Conservation (phyloP, 2,113 vertebrate genomes). For the Glaucidium brasilianum region DNA sequence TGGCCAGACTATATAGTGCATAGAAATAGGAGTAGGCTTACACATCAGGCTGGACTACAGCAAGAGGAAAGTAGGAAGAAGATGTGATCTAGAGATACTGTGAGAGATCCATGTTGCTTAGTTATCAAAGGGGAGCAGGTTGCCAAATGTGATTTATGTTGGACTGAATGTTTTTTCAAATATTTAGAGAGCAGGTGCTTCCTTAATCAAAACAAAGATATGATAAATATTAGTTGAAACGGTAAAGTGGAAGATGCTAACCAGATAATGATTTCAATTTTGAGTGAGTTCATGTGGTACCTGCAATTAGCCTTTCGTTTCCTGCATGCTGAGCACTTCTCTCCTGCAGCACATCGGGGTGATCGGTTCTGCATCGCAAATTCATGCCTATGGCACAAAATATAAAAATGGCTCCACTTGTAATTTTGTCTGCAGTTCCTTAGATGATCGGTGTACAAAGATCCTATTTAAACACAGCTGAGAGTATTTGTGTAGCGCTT, state of each 20-base stretch:
- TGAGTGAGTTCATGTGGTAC: not conserved
- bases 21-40: not conserved
- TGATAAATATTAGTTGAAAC: not conserved
- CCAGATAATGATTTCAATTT: not conserved
- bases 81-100: not conserved
- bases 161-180: not conserved
- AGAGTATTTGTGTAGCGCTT: not conserved
- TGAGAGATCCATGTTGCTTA: not conserved
- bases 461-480: not conserved
- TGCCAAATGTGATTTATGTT: not conserved
- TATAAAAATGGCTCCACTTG: not conserved
- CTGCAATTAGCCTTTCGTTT: not conserved
- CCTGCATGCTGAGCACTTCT: not conserved
- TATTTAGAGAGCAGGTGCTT: not conserved
- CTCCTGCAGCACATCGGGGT: not conserved
- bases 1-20: rapidly evolving
- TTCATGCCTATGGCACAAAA: not conserved
- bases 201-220: not conserved
- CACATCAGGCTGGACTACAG: not conserved
- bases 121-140: not conserved
- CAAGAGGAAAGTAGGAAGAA: not conserved
- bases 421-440: not conserved
- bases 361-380: not conserved
- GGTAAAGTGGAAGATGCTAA: not conserved
- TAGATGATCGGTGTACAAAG: not conserved